phyloP scores from a whole-genome alignment of 64 coral and sea anemone species.

The Pachyseris speciosa region DNA sequence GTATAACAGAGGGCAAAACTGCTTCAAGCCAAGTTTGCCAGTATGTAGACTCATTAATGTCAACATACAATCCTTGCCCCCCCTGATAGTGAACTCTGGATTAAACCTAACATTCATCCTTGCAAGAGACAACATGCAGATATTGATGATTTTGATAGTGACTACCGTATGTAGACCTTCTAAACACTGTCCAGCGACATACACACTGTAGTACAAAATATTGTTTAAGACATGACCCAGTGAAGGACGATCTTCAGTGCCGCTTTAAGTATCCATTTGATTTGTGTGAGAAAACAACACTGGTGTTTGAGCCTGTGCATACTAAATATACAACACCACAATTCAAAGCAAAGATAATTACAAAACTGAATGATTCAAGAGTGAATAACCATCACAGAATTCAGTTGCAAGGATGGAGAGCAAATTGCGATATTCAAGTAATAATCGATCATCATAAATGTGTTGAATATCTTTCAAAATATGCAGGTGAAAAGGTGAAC shows the following conservation, averaged over 20 bases:
- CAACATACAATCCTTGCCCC: conserved; percentile 22
- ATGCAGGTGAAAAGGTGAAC: conserved; percentile 37
- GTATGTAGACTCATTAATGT: conserved; percentile 36
- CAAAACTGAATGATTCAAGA: conserved; percentile 55
- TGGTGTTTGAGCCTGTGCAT: conserved; percentile 44
- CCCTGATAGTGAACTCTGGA: no score
- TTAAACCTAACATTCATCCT: conserved; percentile 64
- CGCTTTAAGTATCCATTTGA: conserved; percentile 62
- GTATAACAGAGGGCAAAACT: not conserved
- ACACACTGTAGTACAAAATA: conserved; percentile 34
- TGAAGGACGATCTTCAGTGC: conserved; percentile 2
- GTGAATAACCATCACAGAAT: conserved; percentile 59
- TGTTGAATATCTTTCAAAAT: conserved; percentile 24
- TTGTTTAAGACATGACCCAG: not conserved
- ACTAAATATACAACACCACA: conserved; percentile 53
- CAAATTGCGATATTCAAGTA: conserved; percentile 60
- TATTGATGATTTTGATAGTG: no score
- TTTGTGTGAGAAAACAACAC: conserved; percentile 28
- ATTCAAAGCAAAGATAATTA: conserved; percentile 59
- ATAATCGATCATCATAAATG: conserved; percentile 48
- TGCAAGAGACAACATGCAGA: no score
- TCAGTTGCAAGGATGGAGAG: conserved; percentile 31
- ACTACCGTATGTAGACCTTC: no score
- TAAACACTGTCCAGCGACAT: conserved; percentile 27
- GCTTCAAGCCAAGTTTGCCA: conserved; percentile 9